These are phyloP conservation scores for Pollenia labialis DNA, from an alignment of 2,888 invertebrate species.

Conservation along the genomic window DNA sequence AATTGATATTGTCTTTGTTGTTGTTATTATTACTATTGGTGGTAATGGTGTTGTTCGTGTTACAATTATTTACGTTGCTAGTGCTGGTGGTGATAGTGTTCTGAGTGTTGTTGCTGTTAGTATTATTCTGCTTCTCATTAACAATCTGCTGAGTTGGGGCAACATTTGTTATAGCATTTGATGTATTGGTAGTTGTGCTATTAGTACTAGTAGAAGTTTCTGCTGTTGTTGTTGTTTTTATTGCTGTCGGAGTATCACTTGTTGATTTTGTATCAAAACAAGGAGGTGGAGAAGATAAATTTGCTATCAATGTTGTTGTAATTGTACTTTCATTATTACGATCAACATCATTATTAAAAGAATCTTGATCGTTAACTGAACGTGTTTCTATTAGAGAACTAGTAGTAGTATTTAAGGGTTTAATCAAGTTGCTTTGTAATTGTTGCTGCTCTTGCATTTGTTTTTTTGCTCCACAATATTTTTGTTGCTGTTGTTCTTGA, in stretches of 20 bases:
- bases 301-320: slow-evolving; percentile 34
- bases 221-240: slow-evolving; percentile 30
- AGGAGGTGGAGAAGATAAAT: neutral
- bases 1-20: slow-evolving; percentile 57
- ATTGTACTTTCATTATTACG: slow-evolving; percentile 39
- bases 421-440: slow-evolving; percentile 43
- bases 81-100: slow-evolving; percentile 28
- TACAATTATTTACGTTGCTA: slow-evolving; percentile 25
- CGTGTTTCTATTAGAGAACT: slow-evolving; percentile 25
- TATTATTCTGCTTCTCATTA: slow-evolving; percentile 38
- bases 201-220: neutral
- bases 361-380: slow-evolving; percentile 47
- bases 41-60: slow-evolving; percentile 11
- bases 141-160: neutral
- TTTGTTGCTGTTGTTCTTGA: slow-evolving; percentile 16
- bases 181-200: slow-evolving; percentile 27
- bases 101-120: slow-evolving; percentile 25
- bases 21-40: slow-evolving; percentile 29
- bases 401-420: slow-evolving; percentile 35
- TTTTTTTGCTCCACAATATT: slow-evolving; percentile 24
- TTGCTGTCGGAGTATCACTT: slow-evolving; percentile 25
- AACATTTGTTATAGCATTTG: slow-evolving; percentile 17
- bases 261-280: slow-evolving; percentile 1
- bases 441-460: slow-evolving; percentile 33
- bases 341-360: slow-evolving; percentile 64